Evolutionary conservation across 2,888 invertebrate species (phyloP), one percentile per base, ranked within the genome.

Genomic region (Syritta pipiens): DNA sequence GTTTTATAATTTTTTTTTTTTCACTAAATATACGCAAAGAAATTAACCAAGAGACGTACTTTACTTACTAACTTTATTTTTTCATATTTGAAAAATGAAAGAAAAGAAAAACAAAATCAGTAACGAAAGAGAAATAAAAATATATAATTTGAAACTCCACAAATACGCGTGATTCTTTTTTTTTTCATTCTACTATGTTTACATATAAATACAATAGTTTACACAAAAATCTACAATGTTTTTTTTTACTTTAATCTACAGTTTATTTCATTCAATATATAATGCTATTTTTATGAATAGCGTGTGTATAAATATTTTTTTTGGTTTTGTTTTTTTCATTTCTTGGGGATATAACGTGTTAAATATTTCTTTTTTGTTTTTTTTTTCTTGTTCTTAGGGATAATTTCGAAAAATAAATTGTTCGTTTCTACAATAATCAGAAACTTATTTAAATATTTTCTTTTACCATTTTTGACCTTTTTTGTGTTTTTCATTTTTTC

Each of bases 151-250:
- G n/a, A 67, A 40, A 12, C 14, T 46, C 22, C 3, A 37, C 19
- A 14, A 5, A n/a, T n/a, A n/a, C n/a, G 17, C 19, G 6, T 32
- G 12, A 14, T 37, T 42, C 60, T 60, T 44, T 30, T 51, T 35
- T 46, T 60, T 49, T 26, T 37, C 20, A 51, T 59, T n/a, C 79
- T 79, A 79, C 67, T 40, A 44, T 79, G 79, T 79, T 79, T 79
- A 79, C 79, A 79, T 79, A 79, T 79, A 72, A 72, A 72, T 79
- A 79, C 79, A 79, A 57, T 79, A 79, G 79, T 79, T 72, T 79
- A 79, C 79, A 79, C 72, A 72, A 79, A 72, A 79, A 79, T 79
- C 79, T 79, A 79, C 79, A 79, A 67, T 72, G 42, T 51, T 37
- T 37, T 65, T 68, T 42, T 40, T 17, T 49, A 20, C 20, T 62